Base-by-base conservation (phyloP, 2,888 invertebrate species). In the Rhodophaea formosa region DNA sequence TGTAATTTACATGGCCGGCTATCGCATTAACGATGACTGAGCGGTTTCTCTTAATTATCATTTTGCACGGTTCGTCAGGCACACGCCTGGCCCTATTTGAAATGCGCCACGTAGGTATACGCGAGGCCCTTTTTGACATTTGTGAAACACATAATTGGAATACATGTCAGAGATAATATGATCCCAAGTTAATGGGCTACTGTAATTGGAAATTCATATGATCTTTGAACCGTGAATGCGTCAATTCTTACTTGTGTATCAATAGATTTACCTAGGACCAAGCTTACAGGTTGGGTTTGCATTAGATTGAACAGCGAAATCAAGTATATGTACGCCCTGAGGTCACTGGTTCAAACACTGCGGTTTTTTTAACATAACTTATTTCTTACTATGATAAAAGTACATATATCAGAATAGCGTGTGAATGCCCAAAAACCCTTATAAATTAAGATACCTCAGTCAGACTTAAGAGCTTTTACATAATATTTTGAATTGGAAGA, bases 31-130 rank as follows among this genome's bases (percentile, higher is more conserved):
- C 82, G 86, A 88, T 89, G 90, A 89, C 88, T 84, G 88, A 86
- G 88, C 88, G 86, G 88, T 86, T 89, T 87, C 87, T 86, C 84
- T 89, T 91, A 89, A 91, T 91, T 91, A 91, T 90, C 86, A 89
- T 90, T 91, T 88, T 85, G 86, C 86, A 88, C 83, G 89, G 88
- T 88, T 88, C 88, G 90, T 86, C 88, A 86, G 81, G 66, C 83
- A 78, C 82, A 78, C 77, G 81, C 75, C 77, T 71, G 79, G 74
- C 69, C 80, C 77, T 74, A 73, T 77, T 74, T 65, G 70, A 66
- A 71, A 62, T 61, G 59, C 47, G 60, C 57, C 54, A 32, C 62
- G 59, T 61, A 62, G 53, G 51, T 57, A 59, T 52, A 52, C 49
- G 39, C 58, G 54, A 53, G 57, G 32, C 58, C 61, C 49, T 60